phyloP scores from a whole-genome alignment of 2,797 vertebrate genomes.

The Dryobates pubescens region DNA sequence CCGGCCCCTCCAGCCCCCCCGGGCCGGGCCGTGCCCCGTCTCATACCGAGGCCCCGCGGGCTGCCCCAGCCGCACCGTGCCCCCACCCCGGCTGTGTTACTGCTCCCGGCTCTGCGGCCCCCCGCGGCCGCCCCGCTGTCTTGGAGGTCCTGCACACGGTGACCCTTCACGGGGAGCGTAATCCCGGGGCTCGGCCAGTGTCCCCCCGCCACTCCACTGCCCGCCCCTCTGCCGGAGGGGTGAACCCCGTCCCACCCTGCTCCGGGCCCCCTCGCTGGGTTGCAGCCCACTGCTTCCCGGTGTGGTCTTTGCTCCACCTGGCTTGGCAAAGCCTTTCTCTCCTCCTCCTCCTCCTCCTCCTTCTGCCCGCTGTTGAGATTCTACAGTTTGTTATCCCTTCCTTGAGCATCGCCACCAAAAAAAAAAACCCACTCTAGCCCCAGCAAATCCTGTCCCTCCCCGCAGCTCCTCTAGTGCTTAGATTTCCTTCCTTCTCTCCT shows the following conservation, averaged over 20 bases:
- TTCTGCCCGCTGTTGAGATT: background rate
- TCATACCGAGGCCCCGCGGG: background rate
- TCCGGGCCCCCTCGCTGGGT: background rate
- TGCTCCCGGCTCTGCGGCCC: too few species aligned
- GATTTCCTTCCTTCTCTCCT: background rate
- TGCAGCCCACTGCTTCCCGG: background rate
- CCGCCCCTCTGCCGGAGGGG: background rate
- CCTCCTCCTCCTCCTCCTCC: background rate
- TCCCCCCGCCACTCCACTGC: background rate
- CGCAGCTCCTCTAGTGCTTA: background rate
- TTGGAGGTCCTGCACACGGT: too few species aligned
- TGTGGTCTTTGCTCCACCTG: background rate
- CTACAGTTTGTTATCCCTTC: background rate
- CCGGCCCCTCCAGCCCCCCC: too few species aligned
- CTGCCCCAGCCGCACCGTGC: background rate
- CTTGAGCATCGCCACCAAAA: conserved; percentile 8
- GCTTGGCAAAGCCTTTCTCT: background rate
- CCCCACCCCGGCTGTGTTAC: background rate
- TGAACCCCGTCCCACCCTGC: background rate
- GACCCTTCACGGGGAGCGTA: too few species aligned
- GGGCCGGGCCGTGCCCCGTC: background rate
- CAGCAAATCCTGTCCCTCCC: background rate
- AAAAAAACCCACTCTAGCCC: background rate
- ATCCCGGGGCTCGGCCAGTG: too few species aligned
- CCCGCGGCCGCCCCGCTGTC: background rate